These are phyloP conservation scores for Drosophila jambulina DNA, from an alignment of 1,140 invertebrate species.

Conservation along the genomic window DNA sequence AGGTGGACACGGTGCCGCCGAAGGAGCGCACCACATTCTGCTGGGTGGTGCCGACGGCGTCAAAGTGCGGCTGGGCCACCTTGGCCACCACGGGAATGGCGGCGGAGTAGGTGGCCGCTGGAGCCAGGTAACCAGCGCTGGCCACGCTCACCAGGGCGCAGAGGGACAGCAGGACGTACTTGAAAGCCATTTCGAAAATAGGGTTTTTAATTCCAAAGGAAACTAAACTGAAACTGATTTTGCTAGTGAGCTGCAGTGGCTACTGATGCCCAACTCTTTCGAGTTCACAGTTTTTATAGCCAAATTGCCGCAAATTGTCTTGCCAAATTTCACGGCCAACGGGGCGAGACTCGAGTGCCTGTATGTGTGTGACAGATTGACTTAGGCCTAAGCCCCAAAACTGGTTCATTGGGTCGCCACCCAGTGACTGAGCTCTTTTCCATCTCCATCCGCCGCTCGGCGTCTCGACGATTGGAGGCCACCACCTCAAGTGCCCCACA, in stretches of 20 bases:
- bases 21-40: constrained; percentile 87
- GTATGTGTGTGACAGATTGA: constrained; percentile 67
- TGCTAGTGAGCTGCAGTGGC: constrained; percentile 41
- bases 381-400: constrained; percentile 77
- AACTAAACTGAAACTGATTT: constrained; percentile 32
- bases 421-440: constrained; percentile 47
- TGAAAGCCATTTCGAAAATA: constrained; percentile 73
- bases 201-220: constrained; percentile 8
- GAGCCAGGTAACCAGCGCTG: constrained; percentile 82
- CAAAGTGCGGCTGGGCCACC: constrained; percentile 84
- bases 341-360: constrained; percentile 4
- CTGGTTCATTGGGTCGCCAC: constrained; percentile 69
- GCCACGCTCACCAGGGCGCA: constrained; percentile 84
- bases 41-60: constrained; percentile 86
- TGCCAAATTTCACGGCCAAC: constrained; percentile 72
- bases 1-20: constrained; percentile 87
- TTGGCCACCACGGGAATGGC: constrained; percentile 75
- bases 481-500: constrained; percentile 36
- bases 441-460: not conserved
- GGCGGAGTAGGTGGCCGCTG: constrained; percentile 61
- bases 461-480: constrained; percentile 29
- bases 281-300: constrained; percentile 61
- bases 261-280: constrained; percentile 65
- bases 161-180: constrained; percentile 85
- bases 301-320: constrained; percentile 28